Base-by-base conservation (phyloP, 2,888 invertebrate species). In the Machimus atricapillus region DNA sequence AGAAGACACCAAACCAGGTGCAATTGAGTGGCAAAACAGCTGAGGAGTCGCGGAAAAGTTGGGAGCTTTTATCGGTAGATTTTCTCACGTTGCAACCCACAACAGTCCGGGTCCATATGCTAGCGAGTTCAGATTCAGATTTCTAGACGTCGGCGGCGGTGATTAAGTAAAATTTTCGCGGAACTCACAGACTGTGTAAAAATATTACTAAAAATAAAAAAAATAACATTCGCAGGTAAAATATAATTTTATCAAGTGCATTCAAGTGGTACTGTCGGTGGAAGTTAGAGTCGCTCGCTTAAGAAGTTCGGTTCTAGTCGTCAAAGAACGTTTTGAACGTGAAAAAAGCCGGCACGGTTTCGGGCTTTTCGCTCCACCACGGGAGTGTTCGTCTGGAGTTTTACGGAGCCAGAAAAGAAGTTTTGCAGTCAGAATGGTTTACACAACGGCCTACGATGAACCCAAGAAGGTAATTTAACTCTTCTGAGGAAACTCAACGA, bases 21-120 rank as follows among this genome's bases (percentile, higher is more conserved):
- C 66, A 66, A 66, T 52, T 66, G 23, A 19, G 23, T 66, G 27
- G 66, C 23, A 46, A 19, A 66, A 66, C 66, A 66, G 66, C 66
- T 79, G 79, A 79, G 27, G 56, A 52, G 52, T 7, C 23, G 52
- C 19, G 46, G 40, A 79, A 78, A 79, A 79, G 52, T 37, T 19
- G 79, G 31, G 56, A 79, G 79, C 79, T 79, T 79, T 79, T 46
- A 52, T 79, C 23, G 27, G 23, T 79, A 31, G 19, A 79, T 79
- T 52, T 40, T 79, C 52, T 46, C 16, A 34, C 52, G 79, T 52
- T 43, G 79, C 14, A 52, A 52, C 27, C 52, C 52, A 27, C 56
- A 19, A 40, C 79, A 79, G 79, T 79, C 52, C 14, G 27, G n/a
- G 79, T 31, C 52, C 79, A 79, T 52, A 52, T 79, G 52, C 31